Base-by-base conservation (phyloP, 2,888 invertebrate genomes). In the Macropis europaea region DNA sequence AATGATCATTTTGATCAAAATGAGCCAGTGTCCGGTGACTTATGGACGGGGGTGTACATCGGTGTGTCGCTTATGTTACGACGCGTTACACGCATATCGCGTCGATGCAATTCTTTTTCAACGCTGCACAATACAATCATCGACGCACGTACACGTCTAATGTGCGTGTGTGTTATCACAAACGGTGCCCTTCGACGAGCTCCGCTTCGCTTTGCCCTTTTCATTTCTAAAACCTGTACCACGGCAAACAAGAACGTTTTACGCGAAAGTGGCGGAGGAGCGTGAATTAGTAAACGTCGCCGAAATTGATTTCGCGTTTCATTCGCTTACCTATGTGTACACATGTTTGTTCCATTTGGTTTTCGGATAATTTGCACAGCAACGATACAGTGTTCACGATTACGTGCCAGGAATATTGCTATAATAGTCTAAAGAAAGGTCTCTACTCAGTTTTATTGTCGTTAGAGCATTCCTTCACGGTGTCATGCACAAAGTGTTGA, bases 271-370 rank as follows among this genome's bases (percentile, higher is more conserved):
- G 57, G 43, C 70, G 53, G 53, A 43, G 68, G 59, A 82, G 81
- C 78, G 80, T 83, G 78, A 79, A 81, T 77, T 79, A 82, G 82
- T 82, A 77, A 85, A 84, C 75, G 54, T 50, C 34, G 40, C 22
- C n/a, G n/a, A n/a, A n/a, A n/a, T n/a, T n/a, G n/a, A n/a, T n/a
- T n/a, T n/a, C n/a, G n/a, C n/a, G n/a, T n/a, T n/a, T n/a, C n/a
- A n/a, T 13, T 34, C 36, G 43, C 22, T 34, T 34, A 30, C 59
- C 40, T 59, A 40, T 26, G n/a, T 17, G 48, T 0, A 43, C n/a
- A 3, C 5, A n/a, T 40, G 15, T 3, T 3, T 32, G 0, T 38
- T 32, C n/a, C 19, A 9, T n/a, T 15, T 19, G 19, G 15, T 17
- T 13, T 34, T 61, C 13, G 26, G n/a, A n/a, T n/a, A n/a, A n/a